phyloP scores from a whole-genome alignment of 1,140 invertebrate genomes.

The Coelopa frigida region DNA sequence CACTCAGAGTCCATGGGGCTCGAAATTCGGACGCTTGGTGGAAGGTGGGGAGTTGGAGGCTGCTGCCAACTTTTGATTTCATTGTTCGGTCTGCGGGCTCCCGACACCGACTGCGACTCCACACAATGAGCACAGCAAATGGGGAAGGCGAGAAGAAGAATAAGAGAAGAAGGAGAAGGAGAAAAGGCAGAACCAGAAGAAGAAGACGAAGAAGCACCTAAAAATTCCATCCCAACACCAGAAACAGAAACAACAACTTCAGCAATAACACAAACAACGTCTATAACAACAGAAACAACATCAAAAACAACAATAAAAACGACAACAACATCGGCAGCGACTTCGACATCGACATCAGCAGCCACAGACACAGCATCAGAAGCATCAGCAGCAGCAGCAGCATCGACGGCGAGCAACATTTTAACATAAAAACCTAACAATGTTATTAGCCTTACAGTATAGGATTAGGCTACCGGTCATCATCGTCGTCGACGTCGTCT shows the following conservation, averaged over 20 bases:
- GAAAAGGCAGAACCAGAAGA: too few relatives aligned
- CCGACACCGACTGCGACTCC: not conserved
- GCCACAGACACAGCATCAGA: constrained; percentile 4
- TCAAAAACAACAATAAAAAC: constrained; percentile 4
- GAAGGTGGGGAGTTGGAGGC: not conserved
- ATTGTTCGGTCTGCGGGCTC: not conserved
- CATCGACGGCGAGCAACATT: constrained; percentile 2
- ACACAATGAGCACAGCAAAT: not conserved
- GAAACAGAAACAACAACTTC: not conserved
- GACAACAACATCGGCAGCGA: constrained; percentile 11
- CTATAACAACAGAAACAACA: constrained; percentile 13
- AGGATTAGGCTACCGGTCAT: constrained; percentile 39
- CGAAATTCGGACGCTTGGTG: not conserved
- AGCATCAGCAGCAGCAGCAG: constrained; percentile 1
- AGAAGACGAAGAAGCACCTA: too few relatives aligned
- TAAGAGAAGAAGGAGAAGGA: too few relatives aligned
- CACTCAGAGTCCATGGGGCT: not conserved
- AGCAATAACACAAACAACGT: not conserved
- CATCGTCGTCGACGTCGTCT: constrained; percentile 16
- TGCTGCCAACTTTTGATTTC: not conserved
- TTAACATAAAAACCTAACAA: constrained; percentile 34
- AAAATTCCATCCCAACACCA: too few relatives aligned
- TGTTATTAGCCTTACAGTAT: constrained; percentile 33
- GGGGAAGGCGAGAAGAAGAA: too few relatives aligned
- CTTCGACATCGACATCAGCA: too few relatives aligned